phyloP scores from a whole-genome alignment of 2,113 vertebrate genomes.

The Anarrhichthys ocellatus region DNA sequence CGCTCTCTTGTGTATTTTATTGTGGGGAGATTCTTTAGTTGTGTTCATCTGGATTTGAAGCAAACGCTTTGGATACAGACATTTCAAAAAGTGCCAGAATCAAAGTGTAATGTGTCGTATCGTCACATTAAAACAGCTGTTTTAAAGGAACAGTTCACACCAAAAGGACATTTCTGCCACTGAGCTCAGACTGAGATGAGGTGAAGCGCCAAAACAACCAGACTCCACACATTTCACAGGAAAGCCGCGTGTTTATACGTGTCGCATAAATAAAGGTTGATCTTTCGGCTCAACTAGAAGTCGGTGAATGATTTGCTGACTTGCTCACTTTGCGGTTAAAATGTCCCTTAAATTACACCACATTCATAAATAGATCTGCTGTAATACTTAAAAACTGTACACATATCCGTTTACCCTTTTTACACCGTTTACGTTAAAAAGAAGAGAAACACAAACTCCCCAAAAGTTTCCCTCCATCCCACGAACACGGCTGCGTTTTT shows the following conservation, averaged over 20 bases:
- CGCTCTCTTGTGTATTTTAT: neutral
- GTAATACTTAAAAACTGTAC: constrained; percentile 66
- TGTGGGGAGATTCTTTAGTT: neutral
- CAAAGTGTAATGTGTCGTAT: neutral
- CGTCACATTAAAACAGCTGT: neutral
- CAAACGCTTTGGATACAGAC: neutral
- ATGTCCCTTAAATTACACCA: constrained; percentile 32
- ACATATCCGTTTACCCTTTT: constrained; percentile 21
- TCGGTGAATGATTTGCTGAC: neutral
- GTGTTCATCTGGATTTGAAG: neutral
- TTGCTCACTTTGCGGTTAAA: neutral
- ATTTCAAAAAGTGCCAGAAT: neutral
- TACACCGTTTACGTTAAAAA: constrained; percentile 35
- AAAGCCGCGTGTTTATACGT: neutral
- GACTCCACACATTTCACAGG: constrained; percentile 10
- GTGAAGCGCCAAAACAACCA: neutral
- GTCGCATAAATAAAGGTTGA: neutral
- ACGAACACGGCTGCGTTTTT: constrained; percentile 11
- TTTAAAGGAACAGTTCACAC: neutral
- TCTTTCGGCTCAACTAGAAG: neutral
- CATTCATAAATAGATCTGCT: constrained; percentile 68
- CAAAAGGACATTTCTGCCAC: neutral
- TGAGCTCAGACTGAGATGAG: neutral
- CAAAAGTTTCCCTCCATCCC: neutral
- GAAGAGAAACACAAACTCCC: neutral